A percentile compares a stretch with the other conserved stretches of the same genome.
Conservation (phyloP, 2,797 vertebrate species). For the Spheniscus humboldti region DNA sequence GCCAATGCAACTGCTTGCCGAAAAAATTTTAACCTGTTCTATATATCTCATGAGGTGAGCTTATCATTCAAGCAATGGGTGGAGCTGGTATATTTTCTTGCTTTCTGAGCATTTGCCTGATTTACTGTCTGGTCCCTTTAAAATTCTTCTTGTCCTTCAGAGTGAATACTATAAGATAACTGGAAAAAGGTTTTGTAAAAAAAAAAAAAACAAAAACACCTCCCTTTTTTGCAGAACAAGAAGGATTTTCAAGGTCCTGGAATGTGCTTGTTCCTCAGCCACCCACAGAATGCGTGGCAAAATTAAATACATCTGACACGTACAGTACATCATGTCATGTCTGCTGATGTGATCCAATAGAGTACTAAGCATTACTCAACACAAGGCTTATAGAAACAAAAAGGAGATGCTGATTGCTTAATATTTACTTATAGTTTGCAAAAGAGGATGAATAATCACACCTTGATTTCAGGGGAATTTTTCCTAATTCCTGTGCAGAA, state of each 20-base stretch:
- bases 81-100: not conserved
- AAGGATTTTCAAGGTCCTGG: slow-evolving; percentile 6
- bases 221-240: not conserved
- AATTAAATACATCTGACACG: slow-evolving; percentile 28
- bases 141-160: not conserved
- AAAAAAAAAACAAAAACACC: no score
- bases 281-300: slow-evolving; percentile 29
- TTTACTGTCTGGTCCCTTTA: not conserved
- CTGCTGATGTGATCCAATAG: not conserved
- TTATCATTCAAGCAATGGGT: not conserved
- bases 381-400: not conserved
- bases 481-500: not conserved
- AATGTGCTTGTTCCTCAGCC: slow-evolving; percentile 1
- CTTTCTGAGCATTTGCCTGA: not conserved
- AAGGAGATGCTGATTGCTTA: not conserved
- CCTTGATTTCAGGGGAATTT: not conserved
- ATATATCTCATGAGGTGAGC: not conserved
- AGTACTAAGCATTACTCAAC: not conserved
- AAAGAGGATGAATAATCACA: not conserved
- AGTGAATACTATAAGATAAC: not conserved
- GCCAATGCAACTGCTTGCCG: not conserved
- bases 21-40: not conserved
- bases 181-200: not conserved
- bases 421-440: not conserved
- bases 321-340: slow-evolving; percentile 5